Evolutionary conservation across 2,797 vertebrate species (phyloP), one percentile per base, ranked within the genome.

Genomic region (Coregonus ussuriensis): DNA sequence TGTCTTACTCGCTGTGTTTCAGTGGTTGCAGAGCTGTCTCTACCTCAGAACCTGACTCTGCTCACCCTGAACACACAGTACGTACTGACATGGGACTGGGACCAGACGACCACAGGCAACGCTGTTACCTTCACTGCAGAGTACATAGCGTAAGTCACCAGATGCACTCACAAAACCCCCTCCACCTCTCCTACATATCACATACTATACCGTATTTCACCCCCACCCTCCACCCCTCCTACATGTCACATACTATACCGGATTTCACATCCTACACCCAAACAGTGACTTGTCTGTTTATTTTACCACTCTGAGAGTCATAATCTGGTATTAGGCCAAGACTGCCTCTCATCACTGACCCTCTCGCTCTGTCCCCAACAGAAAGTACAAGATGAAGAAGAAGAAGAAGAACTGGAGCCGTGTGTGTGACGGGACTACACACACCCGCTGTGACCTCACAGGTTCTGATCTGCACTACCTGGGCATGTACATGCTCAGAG

Each of bases 31-130:
- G 75, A 75, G 11, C 75, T 90, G 54, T 3, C 76, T 0, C 29
- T 59, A 0, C 93, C 93, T 0, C 1, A 74, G 15, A 79, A 90
- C 1, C 6, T 92, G 16, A 78, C 14, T 4, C 4, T 93, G 68
- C 52, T 85, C 31, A 83, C 90, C 2, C 4, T 92, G n/a, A 94
- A 94, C 90, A 93, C 91, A 56, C 79, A 90, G 16, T 94, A 93
- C 74, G 75, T 76, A 0, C 69, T 94, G 76, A 79, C 1, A 29
- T 94, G 93, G 93, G 78, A 79, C 54, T 91, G 89, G 86, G 52
- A 82, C 63, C 75, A 29, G 21, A 68, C 11, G 0, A 0, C 59
- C 0, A 41, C 78, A 3, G 37, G 33, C 7, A 13, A 41, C 1
- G 9, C 0, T 0, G 88, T 88, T 29, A 88, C 78, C 69, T 94